Evolutionary conservation across 2,797 vertebrate species (phyloP), one percentile per base, ranked within the genome.

Genomic region (Fratercula arctica): DNA sequence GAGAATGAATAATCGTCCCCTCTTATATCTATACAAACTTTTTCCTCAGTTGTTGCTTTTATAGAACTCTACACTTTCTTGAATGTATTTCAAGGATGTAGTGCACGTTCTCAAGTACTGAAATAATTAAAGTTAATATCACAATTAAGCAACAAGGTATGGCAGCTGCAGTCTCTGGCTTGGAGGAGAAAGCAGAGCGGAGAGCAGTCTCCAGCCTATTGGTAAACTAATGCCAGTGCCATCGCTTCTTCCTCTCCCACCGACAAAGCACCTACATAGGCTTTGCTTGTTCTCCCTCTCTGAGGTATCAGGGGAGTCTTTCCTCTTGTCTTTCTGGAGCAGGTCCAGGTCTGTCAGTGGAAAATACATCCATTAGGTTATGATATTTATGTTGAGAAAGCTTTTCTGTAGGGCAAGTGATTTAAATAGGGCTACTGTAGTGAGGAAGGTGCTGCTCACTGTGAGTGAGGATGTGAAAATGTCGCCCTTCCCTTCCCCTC

Each of bases 1-100:
- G 16, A 25, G 53, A 72, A 70, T 29, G 63, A 93, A 90, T 69
- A 79, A 67, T 33, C 9, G 20, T 31, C 70, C 25, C 50, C 23
- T 72, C 10, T 46, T 68, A 25, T 4, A 43, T 23, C 9, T 50
- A 3, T 16, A 6, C 2, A 7, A 54, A 5, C 0, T 11, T 73
- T 85, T 87, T 63, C 21, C 24, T 53, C 6, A 13, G 3, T 50
- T 77, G 16, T 57, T 86, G 35, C 18, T 85, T 73, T 61, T 46
- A 33, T 18, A 28, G 46, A 85, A 9, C 46, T 66, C 31, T 84
- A 23, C 9, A 28, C 23, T 50, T 81, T 63, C 54, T 69, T 2
- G 0, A 63, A 59, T 41, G 24, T 35, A 13, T 87, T 91, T 66
- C 43, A 73, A 13, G 35, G 10, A n/a, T 54, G 35, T 7, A 61